Evolutionary conservation across 1,140 invertebrate genomes (phyloP).

Genomic region (Sycobia sp.): DNA sequence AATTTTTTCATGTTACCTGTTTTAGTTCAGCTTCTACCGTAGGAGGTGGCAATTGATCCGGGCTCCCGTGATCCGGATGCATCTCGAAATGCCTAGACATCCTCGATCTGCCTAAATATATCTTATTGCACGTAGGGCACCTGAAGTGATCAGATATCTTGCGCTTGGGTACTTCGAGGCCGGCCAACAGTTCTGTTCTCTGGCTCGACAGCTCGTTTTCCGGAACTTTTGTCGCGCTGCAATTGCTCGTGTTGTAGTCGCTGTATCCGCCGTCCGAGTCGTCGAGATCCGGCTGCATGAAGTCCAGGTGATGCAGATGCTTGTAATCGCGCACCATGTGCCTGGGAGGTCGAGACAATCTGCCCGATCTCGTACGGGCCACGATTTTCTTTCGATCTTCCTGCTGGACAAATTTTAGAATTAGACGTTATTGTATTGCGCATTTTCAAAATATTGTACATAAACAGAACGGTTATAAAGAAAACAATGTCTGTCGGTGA

Average conservation of each 20-base stretch:
- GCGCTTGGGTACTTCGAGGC: constrained; percentile 58
- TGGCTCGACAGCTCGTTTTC: constrained; percentile 48
- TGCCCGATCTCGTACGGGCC: constrained; percentile 67
- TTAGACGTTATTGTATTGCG: too few relatives aligned
- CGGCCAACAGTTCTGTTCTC: constrained; percentile 53
- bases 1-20: too few relatives aligned
- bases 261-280: constrained; percentile 72
- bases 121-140: constrained; percentile 66
- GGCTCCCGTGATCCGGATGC: constrained; percentile 67
- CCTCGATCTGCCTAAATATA: constrained; percentile 62
- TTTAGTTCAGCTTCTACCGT: constrained; percentile 49
- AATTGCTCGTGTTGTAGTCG: constrained; percentile 64
- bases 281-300: constrained; percentile 66
- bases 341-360: constrained; percentile 69
- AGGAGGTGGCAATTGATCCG: constrained; percentile 54
- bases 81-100: constrained; percentile 69
- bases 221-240: constrained; percentile 20
- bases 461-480: too few relatives aligned
- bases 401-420: constrained; percentile 46
- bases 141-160: constrained; percentile 64
- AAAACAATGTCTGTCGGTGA: too few relatives aligned
- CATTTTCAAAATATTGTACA: too few relatives aligned
- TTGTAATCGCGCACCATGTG: constrained; percentile 75
- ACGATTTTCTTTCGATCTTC: constrained; percentile 67
- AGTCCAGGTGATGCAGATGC: constrained; percentile 68